Evolutionary conservation across 2,113 vertebrate species (phyloP), one percentile per base, ranked within the genome.

Genomic region (Potamarius usumacintae): DNA sequence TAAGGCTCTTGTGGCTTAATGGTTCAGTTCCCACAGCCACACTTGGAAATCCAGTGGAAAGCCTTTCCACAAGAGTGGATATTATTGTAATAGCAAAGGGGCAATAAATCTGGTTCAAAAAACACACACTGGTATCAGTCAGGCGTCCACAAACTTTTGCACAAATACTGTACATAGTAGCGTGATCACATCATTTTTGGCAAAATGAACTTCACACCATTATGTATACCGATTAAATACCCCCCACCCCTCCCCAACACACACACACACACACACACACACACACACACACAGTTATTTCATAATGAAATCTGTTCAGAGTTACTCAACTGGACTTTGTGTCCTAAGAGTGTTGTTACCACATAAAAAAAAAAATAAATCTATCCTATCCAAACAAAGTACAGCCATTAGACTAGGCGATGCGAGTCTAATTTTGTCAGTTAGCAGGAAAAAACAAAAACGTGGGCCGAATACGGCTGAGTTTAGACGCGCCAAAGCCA

Each of bases 341-440:
- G 48, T 77, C 48, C 74, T 52, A 77, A 77, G 48, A 77, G 48
- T 77, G 74, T 6, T 52, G 74, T 52, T 77, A 52, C 74, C 74
- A 77, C 74, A 77, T 18, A 17, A 74, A 22, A 48, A 48, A 74
- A 53, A 25, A 48, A 77, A 25, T 53, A 22, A 77, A 25, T n/a
- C 11, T 77, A 14, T 77, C 48, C 20, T 53, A n/a, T 77, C 74
- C 74, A 77, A n/a, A 77, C 22, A 77, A 77, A 52, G 71, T 74
- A 4, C 2, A 74, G 17, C 34, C 34, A 72, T 42, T 34, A 48
- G 3, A 3, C 34, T 72, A 72, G 74, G 22, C 9, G 5, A 48
- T 4, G 10, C 8, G 48, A 14, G 74, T 77, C 42, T 48, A 1
- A 74, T 74, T 48, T 71, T 34, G 18, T 50, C 72, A 76, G 42